These are phyloP conservation scores for Sandelia bainsii DNA, from an alignment of 2,797 vertebrate genomes.

Conservation along the genomic window DNA sequence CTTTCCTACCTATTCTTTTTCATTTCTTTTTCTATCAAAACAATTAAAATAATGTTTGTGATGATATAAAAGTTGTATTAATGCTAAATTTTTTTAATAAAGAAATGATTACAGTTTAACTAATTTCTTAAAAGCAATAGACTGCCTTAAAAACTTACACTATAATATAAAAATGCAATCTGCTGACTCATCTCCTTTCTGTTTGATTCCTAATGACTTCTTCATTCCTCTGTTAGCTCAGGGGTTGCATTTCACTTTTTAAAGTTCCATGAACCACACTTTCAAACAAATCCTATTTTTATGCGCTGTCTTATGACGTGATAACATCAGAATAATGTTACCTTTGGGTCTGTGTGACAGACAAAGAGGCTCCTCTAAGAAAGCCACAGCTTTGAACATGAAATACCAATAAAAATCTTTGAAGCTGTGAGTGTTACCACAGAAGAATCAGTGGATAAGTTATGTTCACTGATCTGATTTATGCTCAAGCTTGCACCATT, in stretches of 20 bases:
- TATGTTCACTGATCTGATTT: conserved; percentile 18
- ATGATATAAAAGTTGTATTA: conserved; percentile 58
- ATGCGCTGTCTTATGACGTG: conserved; percentile 43
- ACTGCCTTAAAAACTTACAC: conserved; percentile 6
- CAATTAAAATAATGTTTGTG: conserved; percentile 55
- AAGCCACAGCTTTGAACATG: conserved; percentile 35
- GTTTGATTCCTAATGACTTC: conserved; percentile 38
- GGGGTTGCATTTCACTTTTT: conserved; percentile 33
- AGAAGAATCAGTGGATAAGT: conserved; percentile 30
- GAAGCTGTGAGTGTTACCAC: conserved; percentile 11
- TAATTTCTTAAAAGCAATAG: conserved; percentile 16
- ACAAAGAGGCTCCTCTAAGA: conserved; percentile 52
- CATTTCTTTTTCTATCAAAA: conserved; percentile 56
- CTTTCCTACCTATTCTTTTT: conserved; percentile 22
- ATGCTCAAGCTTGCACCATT: conserved; percentile 21
- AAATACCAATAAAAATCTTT: conserved; percentile 21
- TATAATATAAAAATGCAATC: background rate
- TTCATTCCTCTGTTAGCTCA: conserved; percentile 38
- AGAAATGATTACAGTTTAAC: conserved; percentile 26
- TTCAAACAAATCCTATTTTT: conserved; percentile 56
- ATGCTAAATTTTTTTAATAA: conserved; percentile 18
- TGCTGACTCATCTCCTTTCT: conserved; percentile 17
- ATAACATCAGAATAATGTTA: conserved; percentile 54
- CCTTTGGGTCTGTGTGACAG: conserved; percentile 46
- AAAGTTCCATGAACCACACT: conserved; percentile 31